Conservation (phyloP, 2,888 invertebrate genomes). For the Apamea anceps region DNA sequence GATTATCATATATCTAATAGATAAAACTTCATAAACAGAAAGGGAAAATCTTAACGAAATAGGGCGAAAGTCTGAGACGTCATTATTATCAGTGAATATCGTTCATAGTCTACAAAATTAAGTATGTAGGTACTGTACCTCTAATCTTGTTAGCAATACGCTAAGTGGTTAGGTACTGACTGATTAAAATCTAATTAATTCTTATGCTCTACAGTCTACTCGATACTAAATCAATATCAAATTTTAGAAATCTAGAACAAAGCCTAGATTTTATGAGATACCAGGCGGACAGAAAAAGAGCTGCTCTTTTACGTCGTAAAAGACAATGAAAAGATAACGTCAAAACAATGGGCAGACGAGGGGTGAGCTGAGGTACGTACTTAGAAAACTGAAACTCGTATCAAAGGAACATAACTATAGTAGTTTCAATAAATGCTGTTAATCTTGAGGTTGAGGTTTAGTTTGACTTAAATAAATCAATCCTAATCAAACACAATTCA, state of each 20-base stretch:
- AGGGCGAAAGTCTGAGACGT: slow-evolving; percentile 15
- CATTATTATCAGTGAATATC: slow-evolving; percentile 26
- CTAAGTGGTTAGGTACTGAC: slow-evolving; percentile 15
- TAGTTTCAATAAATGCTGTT: neutral
- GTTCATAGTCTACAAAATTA: slow-evolving; percentile 19
- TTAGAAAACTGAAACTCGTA: neutral
- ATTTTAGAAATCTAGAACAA: slow-evolving; percentile 14
- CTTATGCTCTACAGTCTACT: neutral
- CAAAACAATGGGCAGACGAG: neutral
- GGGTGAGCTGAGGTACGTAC: neutral
- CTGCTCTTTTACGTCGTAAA: neutral
- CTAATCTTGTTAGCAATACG: neutral
- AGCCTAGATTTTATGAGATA: neutral
- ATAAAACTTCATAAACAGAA: slow-evolving; percentile 32
- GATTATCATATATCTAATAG: slow-evolving; percentile 24
- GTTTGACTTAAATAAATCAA: neutral
- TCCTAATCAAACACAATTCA: neutral
- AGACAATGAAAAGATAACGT: neutral
- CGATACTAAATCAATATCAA: slow-evolving; percentile 1
- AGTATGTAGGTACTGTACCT: neutral
- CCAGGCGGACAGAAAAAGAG: neutral
- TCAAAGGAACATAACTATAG: neutral
- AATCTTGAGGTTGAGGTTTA: neutral
- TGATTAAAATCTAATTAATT: slow-evolving; percentile 25
- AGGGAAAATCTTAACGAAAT: slow-evolving; percentile 12